Evolutionary conservation across 2,797 vertebrate genomes (phyloP).

Genomic region (Gephyroberyx darwinii): DNA sequence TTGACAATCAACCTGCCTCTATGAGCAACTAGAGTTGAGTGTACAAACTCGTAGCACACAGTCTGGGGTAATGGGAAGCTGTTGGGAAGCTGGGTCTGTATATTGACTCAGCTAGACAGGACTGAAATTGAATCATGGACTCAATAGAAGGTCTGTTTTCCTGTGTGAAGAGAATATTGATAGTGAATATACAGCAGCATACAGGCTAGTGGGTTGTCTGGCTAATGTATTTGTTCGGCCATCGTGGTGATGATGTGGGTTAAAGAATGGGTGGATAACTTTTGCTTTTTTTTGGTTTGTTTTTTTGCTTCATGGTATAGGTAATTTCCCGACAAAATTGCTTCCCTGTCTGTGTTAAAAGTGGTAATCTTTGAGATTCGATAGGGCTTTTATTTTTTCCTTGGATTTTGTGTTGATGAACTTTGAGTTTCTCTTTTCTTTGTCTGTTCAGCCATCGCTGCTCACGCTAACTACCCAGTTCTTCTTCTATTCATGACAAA

Average conservation of each 20-base stretch:
- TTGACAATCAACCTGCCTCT: neutral
- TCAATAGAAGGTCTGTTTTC: neutral
- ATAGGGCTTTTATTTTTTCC: neutral
- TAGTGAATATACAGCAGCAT: neutral
- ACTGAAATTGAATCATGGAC: neutral
- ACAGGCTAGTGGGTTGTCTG: neutral
- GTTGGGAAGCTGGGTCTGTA: neutral
- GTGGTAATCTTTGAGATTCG: neutral
- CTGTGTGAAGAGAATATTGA: neutral
- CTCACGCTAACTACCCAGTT: too few relatives aligned
- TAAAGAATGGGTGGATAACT: neutral
- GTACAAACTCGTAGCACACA: neutral
- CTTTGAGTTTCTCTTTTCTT: too few relatives aligned
- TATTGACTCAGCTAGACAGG: neutral
- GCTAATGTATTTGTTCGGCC: neutral
- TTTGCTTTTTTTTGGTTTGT: too few relatives aligned
- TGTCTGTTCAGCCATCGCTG: too few relatives aligned
- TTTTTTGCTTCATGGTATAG: neutral
- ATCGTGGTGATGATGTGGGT: neutral
- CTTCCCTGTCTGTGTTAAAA: neutral
- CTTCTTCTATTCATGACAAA: too few relatives aligned
- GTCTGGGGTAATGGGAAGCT: neutral
- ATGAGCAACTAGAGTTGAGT: conserved; percentile 6
- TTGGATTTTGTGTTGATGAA: too few relatives aligned
- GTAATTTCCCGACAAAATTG: neutral